Evolutionary conservation across 1,140 invertebrate species (phyloP).

Genomic region (Teleogryllus occipitalis): DNA sequence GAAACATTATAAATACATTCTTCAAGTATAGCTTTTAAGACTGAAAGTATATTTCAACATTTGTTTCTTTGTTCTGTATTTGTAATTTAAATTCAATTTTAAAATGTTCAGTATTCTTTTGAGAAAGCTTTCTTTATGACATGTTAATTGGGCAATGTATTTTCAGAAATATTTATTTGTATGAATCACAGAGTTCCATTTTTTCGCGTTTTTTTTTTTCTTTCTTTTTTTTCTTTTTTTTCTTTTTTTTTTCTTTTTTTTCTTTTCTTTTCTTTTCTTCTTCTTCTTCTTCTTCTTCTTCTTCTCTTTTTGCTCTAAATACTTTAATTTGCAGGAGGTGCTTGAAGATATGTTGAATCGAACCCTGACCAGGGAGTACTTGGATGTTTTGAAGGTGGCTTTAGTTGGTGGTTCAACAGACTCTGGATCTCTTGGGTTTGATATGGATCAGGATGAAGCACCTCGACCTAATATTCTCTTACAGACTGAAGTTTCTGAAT

Average conservation of each 20-base stretch:
- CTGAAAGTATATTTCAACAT: too few species aligned
- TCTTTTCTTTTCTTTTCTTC: not conserved
- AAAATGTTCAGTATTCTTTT: too few species aligned
- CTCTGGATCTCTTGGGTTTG: constrained; percentile 22
- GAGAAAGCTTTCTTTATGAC: too few species aligned
- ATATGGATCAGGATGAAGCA: constrained; percentile 22
- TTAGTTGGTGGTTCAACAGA: constrained; percentile 40
- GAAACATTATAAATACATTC: too few species aligned
- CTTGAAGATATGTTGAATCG: constrained; percentile 81
- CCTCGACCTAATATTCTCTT: constrained; percentile 11
- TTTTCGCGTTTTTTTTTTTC: too few species aligned
- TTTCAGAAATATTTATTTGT: too few species aligned
- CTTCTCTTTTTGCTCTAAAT: not conserved
- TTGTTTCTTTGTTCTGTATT: too few species aligned
- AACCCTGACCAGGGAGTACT: constrained; percentile 76
- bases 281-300: not conserved
- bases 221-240: constrained; percentile 15
- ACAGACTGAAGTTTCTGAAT: constrained; percentile 57
- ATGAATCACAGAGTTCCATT: too few species aligned
- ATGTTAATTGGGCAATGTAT: too few species aligned
- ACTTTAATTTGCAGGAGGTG: constrained; percentile 49
- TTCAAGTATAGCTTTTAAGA: too few species aligned
- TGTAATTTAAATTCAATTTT: too few species aligned
- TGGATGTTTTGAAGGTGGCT: constrained; percentile 69
- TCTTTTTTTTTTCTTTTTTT: constrained; percentile 2